Evolutionary conservation across 1,140 invertebrate genomes (phyloP).

Genomic region (Drosophila guanche): DNA sequence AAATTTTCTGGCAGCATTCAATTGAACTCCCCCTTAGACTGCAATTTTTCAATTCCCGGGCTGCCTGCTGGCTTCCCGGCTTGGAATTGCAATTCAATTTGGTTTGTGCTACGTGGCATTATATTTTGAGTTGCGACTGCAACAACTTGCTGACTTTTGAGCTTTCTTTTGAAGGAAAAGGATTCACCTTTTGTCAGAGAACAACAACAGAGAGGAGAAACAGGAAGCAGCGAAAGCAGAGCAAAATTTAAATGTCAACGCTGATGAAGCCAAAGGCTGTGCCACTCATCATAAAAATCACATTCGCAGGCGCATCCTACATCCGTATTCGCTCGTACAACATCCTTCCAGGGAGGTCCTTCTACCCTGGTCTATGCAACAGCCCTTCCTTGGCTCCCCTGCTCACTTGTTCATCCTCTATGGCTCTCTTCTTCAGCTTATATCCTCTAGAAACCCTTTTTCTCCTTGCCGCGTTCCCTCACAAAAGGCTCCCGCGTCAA

Average conservation of each 20-base stretch:
- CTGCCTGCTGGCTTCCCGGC: neutral
- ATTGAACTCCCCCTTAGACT: constrained; percentile 21
- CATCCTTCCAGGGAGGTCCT: neutral
- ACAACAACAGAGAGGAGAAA: constrained; percentile 13
- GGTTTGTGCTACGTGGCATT: neutral
- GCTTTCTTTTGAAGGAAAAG: constrained; percentile 2
- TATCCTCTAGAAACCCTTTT: no score
- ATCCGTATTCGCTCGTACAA: constrained; percentile 1
- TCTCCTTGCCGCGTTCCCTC: neutral
- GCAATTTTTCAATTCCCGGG: constrained; percentile 30
- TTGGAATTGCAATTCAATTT: constrained; percentile 33
- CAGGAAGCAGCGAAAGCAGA: constrained; percentile 25
- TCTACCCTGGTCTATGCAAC: no score
- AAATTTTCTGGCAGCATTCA: constrained; percentile 39
- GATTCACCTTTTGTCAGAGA: constrained; percentile 6
- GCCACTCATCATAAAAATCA: constrained; percentile 75
- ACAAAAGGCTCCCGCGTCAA: constrained; percentile 70
- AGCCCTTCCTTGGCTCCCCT: no score
- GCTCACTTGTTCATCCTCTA: no score
- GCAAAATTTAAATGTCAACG: constrained; percentile 73
- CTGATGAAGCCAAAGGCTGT: constrained; percentile 67
- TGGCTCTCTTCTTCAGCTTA: no score
- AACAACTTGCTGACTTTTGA: constrained; percentile 34
- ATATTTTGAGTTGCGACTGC: neutral
- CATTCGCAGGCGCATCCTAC: constrained; percentile 31